Evolutionary conservation across 2,113 vertebrate genomes (phyloP).

Genomic region (Egretta garzetta): DNA sequence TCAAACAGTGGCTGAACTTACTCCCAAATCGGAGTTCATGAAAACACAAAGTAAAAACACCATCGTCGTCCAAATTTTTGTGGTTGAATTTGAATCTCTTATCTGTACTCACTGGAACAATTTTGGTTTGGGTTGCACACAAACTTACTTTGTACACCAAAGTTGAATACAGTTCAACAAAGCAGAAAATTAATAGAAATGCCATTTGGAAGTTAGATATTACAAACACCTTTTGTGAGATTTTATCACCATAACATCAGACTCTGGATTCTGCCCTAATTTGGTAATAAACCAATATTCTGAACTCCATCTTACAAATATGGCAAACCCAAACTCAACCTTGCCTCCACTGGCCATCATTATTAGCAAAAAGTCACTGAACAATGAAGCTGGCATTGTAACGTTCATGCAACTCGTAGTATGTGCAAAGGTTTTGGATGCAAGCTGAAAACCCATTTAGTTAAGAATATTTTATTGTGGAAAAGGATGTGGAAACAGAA

Average conservation of each 20-base stretch:
- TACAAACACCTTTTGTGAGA: not conserved
- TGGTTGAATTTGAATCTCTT: not conserved
- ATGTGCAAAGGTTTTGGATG: not conserved
- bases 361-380: not conserved
- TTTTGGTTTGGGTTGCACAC: not conserved
- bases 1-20: not conserved
- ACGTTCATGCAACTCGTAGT: not conserved
- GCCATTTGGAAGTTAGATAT: not conserved
- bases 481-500: conserved; percentile 57
- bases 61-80: not conserved
- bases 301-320: not conserved
- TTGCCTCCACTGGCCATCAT: not conserved
- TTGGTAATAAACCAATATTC: not conserved
- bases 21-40: not conserved
- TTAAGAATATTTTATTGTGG: conserved; percentile 55
- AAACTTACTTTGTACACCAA: not conserved
- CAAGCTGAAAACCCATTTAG: not conserved
- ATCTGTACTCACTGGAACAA: not conserved
- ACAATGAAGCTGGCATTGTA: not conserved
- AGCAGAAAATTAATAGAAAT: not conserved
- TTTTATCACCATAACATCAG: not conserved
- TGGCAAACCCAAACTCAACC: not conserved
- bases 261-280: not conserved
- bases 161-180: not conserved
- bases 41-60: not conserved